Evolutionary conservation across 2,797 vertebrate species (phyloP).

Genomic region (Propithecus deckenii): DNA sequence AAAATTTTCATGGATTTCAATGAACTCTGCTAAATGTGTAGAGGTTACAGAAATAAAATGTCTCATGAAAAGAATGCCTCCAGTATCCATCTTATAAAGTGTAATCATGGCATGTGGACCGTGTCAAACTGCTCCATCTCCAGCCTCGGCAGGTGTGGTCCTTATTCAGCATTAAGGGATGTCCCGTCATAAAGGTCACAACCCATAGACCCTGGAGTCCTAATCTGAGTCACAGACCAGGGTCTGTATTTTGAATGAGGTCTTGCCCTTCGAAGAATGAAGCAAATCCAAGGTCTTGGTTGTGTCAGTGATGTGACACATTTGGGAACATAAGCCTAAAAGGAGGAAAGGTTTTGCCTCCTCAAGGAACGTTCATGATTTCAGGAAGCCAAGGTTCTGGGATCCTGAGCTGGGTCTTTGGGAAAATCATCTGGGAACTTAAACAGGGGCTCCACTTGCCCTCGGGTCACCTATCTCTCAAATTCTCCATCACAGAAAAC

Average conservation of each 20-base stretch:
- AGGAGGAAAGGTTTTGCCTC: neutral
- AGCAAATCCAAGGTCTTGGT: neutral
- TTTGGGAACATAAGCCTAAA: neutral
- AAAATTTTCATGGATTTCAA: neutral
- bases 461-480: neutral
- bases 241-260: neutral
- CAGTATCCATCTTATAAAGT: neutral
- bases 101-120: accelerated
- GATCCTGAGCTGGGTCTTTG: neutral
- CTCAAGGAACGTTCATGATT: neutral
- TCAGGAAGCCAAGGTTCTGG: neutral
- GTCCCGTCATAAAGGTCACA: neutral
- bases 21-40: neutral
- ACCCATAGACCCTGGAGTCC: neutral
- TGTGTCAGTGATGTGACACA: no score
- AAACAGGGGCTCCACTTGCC: neutral
- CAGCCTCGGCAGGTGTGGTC: neutral
- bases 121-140: neutral
- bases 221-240: neutral
- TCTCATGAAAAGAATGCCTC: neutral
- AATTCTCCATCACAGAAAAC: neutral
- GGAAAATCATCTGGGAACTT: neutral
- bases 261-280: neutral
- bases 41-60: neutral
- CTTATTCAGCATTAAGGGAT: neutral